Evolutionary conservation across 2,888 invertebrate species (phyloP), one percentile per base, ranked within the genome.

Genomic region (Drosophila barbarae): DNA sequence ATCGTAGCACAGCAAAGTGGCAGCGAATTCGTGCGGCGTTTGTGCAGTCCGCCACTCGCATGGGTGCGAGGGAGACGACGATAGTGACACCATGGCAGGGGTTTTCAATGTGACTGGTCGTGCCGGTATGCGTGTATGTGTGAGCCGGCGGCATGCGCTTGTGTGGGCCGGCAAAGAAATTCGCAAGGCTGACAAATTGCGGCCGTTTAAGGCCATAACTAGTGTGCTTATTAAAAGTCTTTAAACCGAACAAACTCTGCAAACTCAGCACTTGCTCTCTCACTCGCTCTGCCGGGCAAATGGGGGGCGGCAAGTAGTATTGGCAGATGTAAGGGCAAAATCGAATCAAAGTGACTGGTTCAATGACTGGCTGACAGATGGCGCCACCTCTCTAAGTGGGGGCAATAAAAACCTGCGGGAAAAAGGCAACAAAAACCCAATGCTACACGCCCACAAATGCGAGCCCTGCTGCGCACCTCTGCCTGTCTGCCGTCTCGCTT

Each of bases 31-130:
- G 38, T 47, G 49, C 61, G 59, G 63, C 76, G 70, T 70, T 73
- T 82, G 54, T 57, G 54, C 36, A 64, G 69, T 71, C 67, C 74
- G 69, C 65, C 47, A 44, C 58, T 58, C 42, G 63, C 52, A 42
- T 54, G 73, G 36, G 81, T 63, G 72, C 54, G 71, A 84, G 63
- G 56, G 84, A 71, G 84, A 84, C 65, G 67, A 66, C 77, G 51
- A 47, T 53, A 47, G 49, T 72, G 72, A 44, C 59, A 54, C 72
- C 54, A 73, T 77, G 75, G 74, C 74, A 78, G 82, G 84, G 80
- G 84, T 76, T 84, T 82, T 73, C 63, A 78, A 72, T 71, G 73
- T 59, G 78, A 75, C 74, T 84, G 80, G 81, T 75, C 77, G 81
- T 76, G 81, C 68, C 59, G 56, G 56, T 73, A 69, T 69, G 54